phyloP scores from a whole-genome alignment of 2,888 invertebrate genomes.

The Amphipyra tragopoginis region DNA sequence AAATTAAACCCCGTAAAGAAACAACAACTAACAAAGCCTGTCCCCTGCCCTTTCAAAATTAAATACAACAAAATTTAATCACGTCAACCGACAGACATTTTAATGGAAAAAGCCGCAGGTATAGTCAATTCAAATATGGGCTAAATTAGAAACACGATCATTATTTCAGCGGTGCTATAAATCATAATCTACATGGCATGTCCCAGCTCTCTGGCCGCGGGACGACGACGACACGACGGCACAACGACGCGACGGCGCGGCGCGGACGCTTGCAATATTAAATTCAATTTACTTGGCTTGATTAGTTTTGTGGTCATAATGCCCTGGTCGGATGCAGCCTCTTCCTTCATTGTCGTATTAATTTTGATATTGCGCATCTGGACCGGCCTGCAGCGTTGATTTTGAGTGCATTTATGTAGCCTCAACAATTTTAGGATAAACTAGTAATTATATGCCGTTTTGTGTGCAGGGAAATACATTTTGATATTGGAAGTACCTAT shows the following conservation, averaged over 20 bases:
- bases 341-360: conserved; percentile 68
- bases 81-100: conserved; percentile 28
- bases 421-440: conserved; percentile 23
- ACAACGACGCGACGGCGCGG: conserved; percentile 25
- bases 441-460: no score
- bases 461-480: no score
- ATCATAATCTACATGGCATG: conserved; percentile 65
- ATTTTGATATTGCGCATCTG: conserved; percentile 55
- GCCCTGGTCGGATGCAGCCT: conserved; percentile 69
- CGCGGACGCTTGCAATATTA: conserved; percentile 79
- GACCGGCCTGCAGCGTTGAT: conserved; percentile 21
- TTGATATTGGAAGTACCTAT: no score
- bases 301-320: conserved; percentile 81
- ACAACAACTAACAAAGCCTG: conserved; percentile 22
- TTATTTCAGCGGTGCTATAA: conserved; percentile 58
- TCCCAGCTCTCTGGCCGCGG: conserved; percentile 55
- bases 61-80: conserved; percentile 44
- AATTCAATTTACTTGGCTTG: conserved; percentile 85
- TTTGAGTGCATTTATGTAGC: conserved; percentile 41
- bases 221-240: conserved; percentile 35
- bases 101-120: conserved; percentile 46
- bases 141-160: conserved; percentile 48
- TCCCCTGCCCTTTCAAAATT: conserved; percentile 30
- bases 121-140: conserved; percentile 37
- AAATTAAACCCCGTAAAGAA: conserved; percentile 1